A percentile compares a stretch with the other conserved stretches of the same genome.
phyloP scores from a whole-genome alignment of 2,888 invertebrate species.

The Thecophora atra region DNA sequence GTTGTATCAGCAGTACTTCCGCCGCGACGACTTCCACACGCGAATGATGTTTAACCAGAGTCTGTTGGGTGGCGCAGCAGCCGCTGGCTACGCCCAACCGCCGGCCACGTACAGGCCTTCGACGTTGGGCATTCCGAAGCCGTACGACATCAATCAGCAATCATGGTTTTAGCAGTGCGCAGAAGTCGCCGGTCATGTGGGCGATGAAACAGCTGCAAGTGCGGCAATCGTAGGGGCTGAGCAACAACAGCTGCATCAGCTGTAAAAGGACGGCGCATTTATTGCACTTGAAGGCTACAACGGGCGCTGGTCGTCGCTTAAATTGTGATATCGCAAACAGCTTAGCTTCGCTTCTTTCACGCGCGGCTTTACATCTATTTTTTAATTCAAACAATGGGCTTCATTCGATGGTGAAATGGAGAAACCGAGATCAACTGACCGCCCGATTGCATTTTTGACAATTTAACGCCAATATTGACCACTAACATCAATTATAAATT shows the following conservation, averaged over 20 bases:
- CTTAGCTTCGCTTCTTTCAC: too few relatives aligned
- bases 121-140: constrained; percentile 74
- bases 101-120: constrained; percentile 71
- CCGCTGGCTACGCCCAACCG: constrained; percentile 71
- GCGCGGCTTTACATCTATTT: too few relatives aligned
- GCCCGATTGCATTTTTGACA: too few relatives aligned
- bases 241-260: constrained; percentile 37
- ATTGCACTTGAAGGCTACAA: neutral
- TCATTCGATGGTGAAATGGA: too few relatives aligned
- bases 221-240: constrained; percentile 9
- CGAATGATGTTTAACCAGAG: constrained; percentile 69
- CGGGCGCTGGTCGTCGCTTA: constrained; percentile 30
- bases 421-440: too few relatives aligned
- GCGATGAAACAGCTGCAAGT: constrained; percentile 12
- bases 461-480: too few relatives aligned
- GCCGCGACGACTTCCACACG: constrained; percentile 73
- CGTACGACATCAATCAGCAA: constrained; percentile 77
- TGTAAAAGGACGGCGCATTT: neutral
- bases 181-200: constrained; percentile 51
- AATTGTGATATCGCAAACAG: neutral
- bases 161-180: constrained; percentile 73
- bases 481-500: too few relatives aligned
- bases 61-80: constrained; percentile 66
- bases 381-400: too few relatives aligned
- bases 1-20: constrained; percentile 78